Conservation (phyloP, 2,888 invertebrate species). For the Tenthredo livida region DNA sequence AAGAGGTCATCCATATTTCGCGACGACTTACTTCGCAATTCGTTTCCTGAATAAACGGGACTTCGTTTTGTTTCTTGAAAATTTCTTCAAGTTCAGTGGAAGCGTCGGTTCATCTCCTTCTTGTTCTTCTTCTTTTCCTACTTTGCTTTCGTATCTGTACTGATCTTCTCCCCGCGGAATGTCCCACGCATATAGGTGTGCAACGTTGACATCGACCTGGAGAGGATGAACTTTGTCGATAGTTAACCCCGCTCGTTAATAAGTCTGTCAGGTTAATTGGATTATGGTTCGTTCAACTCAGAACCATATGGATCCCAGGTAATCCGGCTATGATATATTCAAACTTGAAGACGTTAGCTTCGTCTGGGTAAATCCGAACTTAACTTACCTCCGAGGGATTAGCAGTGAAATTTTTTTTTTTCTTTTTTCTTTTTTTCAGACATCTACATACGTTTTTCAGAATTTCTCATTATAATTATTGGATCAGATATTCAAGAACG, state of each 20-base stretch:
- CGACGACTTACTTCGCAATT: conserved; percentile 12
- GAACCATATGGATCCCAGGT: conserved; percentile 12
- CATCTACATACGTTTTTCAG: not conserved
- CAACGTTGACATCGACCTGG: not conserved
- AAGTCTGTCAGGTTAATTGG: conserved; percentile 31
- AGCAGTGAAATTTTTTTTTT: not conserved
- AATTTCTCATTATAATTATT: not conserved
- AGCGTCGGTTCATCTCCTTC: not conserved
- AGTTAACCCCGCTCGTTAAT: conserved; percentile 13
- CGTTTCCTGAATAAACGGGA: not conserved
- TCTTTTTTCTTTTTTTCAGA: too few species aligned
- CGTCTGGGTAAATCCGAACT: not conserved
- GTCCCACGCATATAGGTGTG: not conserved
- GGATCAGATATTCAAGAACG: not conserved
- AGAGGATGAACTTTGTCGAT: conserved; percentile 20
- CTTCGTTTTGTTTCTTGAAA: not conserved
- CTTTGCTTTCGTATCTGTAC: too few species aligned
- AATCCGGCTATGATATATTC: conserved; percentile 22
- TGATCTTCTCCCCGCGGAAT: not conserved
- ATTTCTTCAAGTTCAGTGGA: not conserved
- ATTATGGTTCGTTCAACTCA: conserved; percentile 34
- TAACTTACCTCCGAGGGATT: not conserved
- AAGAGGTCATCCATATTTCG: conserved; percentile 34
- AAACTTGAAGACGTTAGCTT: not conserved
- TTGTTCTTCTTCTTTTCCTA: not conserved